Base-by-base conservation (phyloP, 2,797 vertebrate species). In the Micrastur ruficollis region DNA sequence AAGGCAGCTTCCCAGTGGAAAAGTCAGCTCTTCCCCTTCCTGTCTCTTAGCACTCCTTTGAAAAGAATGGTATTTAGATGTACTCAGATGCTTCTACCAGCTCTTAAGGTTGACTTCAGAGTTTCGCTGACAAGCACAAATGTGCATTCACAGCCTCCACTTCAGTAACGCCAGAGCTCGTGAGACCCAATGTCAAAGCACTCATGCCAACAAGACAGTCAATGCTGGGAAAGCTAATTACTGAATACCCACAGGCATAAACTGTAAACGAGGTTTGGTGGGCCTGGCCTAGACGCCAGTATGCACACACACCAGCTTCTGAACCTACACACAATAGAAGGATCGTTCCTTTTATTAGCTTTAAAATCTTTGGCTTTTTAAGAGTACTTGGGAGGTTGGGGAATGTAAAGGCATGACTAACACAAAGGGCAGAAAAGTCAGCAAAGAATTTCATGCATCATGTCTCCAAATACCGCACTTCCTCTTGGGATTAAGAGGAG, bases 381-480 rank as follows among this genome's bases (percentile, higher is more conserved):
- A 66, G 90, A 68, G 67, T 4, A 2, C 70, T 73, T 8, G 4
- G 22, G 52, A 91, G 67, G 76, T 2, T 78, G 72, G 50, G 12
- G 80, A 59, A 91, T 0, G 17, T 46, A 49, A 46, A 92, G 91
- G 56, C 92, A 36, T 67, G 78, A 92, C 88, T 74, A 95, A 95
- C 44, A 31, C 49, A 50, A 53, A 82, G 90, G 93, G 92, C 23
- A 50, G 63, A 56, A 56, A 90, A 96, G 90, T 19, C 90, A 89
- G 93, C 67, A 31, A 29, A 76, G 91, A 90, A 96, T 94, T 96
- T 95, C 95, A 97, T 3, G n/a, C 85, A n/a, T 86, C 7, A 2
- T 1, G 32, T 92, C 93, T 67, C 90, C 14, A 55, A 93, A 93
- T 53, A 68, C 83, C 4, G 2, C 49, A 29, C 86, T 87, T 94